Percentiles rank a stretch among this genome's conserved stretches.
phyloP scores from a whole-genome alignment of 2,888 invertebrate genomes.

The Melanostoma scalare region DNA sequence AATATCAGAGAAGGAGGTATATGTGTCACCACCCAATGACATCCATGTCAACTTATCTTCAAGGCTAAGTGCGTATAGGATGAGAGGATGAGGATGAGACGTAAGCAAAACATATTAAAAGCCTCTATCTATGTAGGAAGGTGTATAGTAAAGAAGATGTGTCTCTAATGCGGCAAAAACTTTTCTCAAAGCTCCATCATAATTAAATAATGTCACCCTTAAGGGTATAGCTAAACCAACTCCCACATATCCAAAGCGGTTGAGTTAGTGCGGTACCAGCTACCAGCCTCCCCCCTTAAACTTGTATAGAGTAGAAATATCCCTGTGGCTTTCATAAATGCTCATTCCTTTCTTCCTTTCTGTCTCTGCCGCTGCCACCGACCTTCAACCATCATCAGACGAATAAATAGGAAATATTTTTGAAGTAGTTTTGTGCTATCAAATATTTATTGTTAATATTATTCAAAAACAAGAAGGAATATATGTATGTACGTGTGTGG shows the following conservation, averaged over 20 bases:
- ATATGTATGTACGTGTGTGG: too few species aligned
- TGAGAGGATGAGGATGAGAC: conserved; percentile 14
- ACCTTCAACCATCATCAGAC: background rate
- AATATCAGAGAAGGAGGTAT: background rate
- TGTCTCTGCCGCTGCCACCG: background rate
- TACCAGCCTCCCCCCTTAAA: background rate
- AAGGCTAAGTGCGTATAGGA: background rate
- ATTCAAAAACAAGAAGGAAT: conserved; percentile 52
- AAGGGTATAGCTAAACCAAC: conserved; percentile 32
- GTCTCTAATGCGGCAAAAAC: conserved; percentile 42
- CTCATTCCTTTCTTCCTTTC: background rate
- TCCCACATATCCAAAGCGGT: conserved; percentile 9
- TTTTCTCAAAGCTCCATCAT: conserved; percentile 59
- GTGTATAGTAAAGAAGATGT: background rate
- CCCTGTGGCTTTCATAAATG: conserved; percentile 45
- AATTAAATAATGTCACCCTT: conserved; percentile 66
- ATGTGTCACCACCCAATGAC: background rate
- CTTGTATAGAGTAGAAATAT: background rate
- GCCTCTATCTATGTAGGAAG: background rate
- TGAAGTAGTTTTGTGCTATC: conserved; percentile 46
- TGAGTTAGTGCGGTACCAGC: conserved; percentile 1
- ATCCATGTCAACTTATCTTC: conserved; percentile 24
- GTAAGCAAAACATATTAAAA: conserved; percentile 9
- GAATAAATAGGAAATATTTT: conserved; percentile 30
- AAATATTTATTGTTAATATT: conserved; percentile 67